phyloP scores from a whole-genome alignment of 2,113 vertebrate genomes.

The Protobothrops flavoviridis region DNA sequence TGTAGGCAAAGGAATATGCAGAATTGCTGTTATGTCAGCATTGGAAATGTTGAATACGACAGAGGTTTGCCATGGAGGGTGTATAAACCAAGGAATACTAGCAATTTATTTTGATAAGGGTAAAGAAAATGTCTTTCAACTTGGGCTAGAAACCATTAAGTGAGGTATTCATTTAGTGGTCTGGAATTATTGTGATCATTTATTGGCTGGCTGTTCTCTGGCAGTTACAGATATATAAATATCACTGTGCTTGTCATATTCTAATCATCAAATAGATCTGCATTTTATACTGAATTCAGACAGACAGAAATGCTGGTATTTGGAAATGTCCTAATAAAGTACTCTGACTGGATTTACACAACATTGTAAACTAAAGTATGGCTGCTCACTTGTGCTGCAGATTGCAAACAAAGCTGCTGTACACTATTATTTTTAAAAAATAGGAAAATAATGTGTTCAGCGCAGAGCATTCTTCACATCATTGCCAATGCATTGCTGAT shows the following conservation, averaged over 20 bases:
- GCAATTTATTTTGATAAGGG: neutral
- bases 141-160: neutral
- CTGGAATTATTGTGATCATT: neutral
- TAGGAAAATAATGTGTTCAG: neutral
- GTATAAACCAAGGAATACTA: neutral
- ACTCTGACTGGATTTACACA: neutral
- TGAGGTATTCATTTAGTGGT: neutral
- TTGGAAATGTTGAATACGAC: neutral
- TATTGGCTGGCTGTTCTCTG: neutral
- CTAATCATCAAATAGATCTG: neutral
- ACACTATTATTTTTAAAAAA: neutral
- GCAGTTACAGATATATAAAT: neutral
- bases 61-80: neutral
- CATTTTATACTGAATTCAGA: neutral
- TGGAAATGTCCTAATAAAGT: neutral
- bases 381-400: neutral
- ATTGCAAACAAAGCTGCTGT: neutral
- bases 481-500: neutral
- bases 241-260: neutral
- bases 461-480: slow-evolving; percentile 30
- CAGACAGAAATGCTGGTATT: neutral
- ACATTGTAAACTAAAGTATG: neutral
- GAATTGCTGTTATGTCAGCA: neutral
- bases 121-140: neutral
- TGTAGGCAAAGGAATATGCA: neutral